A percentile compares a stretch with the other conserved stretches of the same genome.
These are phyloP conservation scores for Polydrusus cervinus DNA, from an alignment of 2,888 invertebrate genomes.

Conservation along the genomic window DNA sequence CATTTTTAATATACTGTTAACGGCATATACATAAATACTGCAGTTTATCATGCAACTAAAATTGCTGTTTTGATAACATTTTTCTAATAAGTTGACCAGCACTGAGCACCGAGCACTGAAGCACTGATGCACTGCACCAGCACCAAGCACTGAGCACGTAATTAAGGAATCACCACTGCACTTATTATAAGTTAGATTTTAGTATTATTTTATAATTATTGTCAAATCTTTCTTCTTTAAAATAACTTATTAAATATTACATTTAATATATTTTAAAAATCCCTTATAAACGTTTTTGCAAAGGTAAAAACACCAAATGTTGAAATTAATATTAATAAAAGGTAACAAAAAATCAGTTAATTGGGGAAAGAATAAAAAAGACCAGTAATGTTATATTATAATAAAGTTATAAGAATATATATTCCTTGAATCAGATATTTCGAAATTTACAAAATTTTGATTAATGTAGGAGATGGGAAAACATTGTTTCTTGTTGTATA, in stretches of 20 bases:
- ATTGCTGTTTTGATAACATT: conserved; percentile 40
- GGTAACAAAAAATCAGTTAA: too few relatives aligned
- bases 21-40: not conserved
- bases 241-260: not conserved
- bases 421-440: too few relatives aligned
- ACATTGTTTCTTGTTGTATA: too few relatives aligned
- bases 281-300: not conserved
- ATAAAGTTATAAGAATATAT: too few relatives aligned
- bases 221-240: conserved; percentile 42
- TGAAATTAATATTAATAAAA: too few relatives aligned
- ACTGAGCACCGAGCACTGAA: conserved; percentile 47
- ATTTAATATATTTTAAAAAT: not conserved
- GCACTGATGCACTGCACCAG: conserved; percentile 47
- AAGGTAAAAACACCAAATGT: not conserved
- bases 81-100: conserved; percentile 24
- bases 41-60: conserved; percentile 3
- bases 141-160: conserved; percentile 52
- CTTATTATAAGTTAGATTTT: conserved; percentile 34
- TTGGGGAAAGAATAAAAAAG: too few relatives aligned
- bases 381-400: too few relatives aligned
- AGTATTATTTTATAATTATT: conserved; percentile 28
- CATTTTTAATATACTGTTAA: not conserved
- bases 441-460: too few relatives aligned
- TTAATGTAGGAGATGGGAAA: too few relatives aligned
- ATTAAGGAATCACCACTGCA: conserved; percentile 51